Base-by-base conservation (phyloP, 2,888 invertebrate species). In the Athripsodes cinereus region DNA sequence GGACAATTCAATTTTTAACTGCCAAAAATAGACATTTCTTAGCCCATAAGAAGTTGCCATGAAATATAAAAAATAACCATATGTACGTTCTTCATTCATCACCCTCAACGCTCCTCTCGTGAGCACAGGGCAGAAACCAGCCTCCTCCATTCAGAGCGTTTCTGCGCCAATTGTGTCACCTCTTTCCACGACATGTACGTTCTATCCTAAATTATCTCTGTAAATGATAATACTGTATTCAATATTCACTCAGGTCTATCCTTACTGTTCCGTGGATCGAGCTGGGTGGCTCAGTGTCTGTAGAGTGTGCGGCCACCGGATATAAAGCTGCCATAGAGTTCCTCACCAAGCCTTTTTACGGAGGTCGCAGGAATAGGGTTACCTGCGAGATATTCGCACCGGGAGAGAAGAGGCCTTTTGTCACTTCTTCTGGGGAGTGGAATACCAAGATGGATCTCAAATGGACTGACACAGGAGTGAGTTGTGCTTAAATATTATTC, bases 181-280 rank as follows among this genome's bases (percentile, higher is more conserved):
- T n/a, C n/a, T n/a, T n/a, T n/a, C n/a, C n/a, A n/a, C n/a, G n/a
- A n/a, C n/a, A n/a, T n/a, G n/a, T n/a, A n/a, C n/a, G n/a, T n/a
- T n/a, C n/a, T n/a, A n/a, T n/a, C n/a, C n/a, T n/a, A n/a, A n/a
- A n/a, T n/a, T n/a, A n/a, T n/a, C n/a, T n/a, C n/a, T n/a, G n/a
- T n/a, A n/a, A n/a, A n/a, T n/a, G n/a, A n/a, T n/a, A n/a, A n/a
- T n/a, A n/a, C n/a, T n/a, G n/a, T n/a, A n/a, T n/a, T n/a, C n/a
- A n/a, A n/a, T n/a, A n/a, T n/a, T n/a, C n/a, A n/a, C n/a, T 3
- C 69, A 90, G 96, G 72, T 97, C 96, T 52, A 98, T 98, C 68
- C 78, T 99, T 68, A 95, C 96, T 40, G 91, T 97, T 55, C 99
- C 99, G 1, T 99, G 99, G 98, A 92, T 99, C 68, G 99, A 99